Base-by-base conservation (phyloP, 1,140 invertebrate genomes). In the Mylabris phalerata region DNA sequence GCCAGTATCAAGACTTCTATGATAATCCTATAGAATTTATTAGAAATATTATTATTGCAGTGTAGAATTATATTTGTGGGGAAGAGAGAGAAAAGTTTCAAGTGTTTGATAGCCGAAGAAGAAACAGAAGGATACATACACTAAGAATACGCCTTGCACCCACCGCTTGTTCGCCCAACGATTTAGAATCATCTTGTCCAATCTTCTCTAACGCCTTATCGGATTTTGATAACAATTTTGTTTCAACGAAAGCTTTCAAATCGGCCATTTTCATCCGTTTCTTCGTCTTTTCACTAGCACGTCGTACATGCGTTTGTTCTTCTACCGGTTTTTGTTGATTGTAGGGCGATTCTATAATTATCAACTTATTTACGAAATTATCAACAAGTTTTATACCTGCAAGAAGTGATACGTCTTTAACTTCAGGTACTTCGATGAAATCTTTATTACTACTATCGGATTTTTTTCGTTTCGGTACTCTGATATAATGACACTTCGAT, bases 181-280 rank as follows among this genome's bases (percentile, higher is more conserved):
- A 67, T 66, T 85, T 85, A n/a, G 80, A 72, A 62, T 84, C 86
- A 48, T 89, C 41, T 49, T 88, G 84, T 50, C 88, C 89, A 71
- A 93, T 90, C 80, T 90, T 93, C 75, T 94, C 91, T 59, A 94
- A 75, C 48, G 89, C 87, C 75, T 92, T 93, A 66, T 95, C 92
- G 4, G 92, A 94, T 74, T 93, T 92, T 0, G 91, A 93, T 44
- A 93, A 79, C 57, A 95, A 75, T 75, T 93, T 93, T 1, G 90
- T 93, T 73, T 94, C 93, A 1, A 95, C 91, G 68, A 95, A 94
- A 2, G 89, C 85, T 73, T 88, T 87, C 4, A 95, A 75, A 71
- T 93, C 92, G 2, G 89, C 85, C 82, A 95, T 93, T 79, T 93
- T 93, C 81, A 92, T 90, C 70, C 87, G 83, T 46, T 85, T 87